A percentile compares a stretch with the other conserved stretches of the same genome.
phyloP scores from a whole-genome alignment of 2,888 invertebrate genomes.

The Cryptosula pallasiana region DNA sequence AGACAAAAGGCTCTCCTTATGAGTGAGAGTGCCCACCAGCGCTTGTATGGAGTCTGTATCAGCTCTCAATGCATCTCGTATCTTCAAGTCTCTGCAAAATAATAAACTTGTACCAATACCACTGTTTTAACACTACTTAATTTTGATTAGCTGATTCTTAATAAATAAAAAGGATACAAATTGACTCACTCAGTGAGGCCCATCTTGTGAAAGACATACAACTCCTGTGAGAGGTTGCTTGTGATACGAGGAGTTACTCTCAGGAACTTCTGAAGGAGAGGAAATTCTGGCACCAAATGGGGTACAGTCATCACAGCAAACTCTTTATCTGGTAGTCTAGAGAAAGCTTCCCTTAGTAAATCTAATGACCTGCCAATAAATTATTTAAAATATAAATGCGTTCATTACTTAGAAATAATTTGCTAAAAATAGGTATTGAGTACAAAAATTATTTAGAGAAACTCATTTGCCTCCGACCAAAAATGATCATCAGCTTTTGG shows the following conservation, averaged over 20 bases:
- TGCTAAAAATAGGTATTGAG: too few species aligned
- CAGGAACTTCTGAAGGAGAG: constrained; percentile 51
- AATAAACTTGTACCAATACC: too few species aligned
- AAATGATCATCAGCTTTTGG: too few species aligned
- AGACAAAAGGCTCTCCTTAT: constrained; percentile 40
- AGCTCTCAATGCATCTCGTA: constrained; percentile 36
- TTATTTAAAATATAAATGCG: background rate
- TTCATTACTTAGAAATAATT: too few species aligned
- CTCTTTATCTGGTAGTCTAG: constrained; percentile 45
- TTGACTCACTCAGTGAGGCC: constrained; percentile 47
- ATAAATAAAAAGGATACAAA: too few species aligned
- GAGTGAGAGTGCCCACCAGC: constrained; percentile 40
- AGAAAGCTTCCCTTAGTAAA: constrained; percentile 50
- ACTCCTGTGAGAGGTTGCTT: constrained; percentile 49
- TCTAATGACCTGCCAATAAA: constrained; percentile 45
- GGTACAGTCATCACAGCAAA: constrained; percentile 52
- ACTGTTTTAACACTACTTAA: too few species aligned
- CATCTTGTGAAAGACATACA: constrained; percentile 51
- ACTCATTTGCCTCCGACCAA: too few species aligned
- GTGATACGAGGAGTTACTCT: constrained; percentile 48
- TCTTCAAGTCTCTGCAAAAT: constrained; percentile 39
- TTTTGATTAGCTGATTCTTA: too few species aligned
- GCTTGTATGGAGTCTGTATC: constrained; percentile 39
- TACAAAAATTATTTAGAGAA: too few species aligned
- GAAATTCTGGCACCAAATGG: constrained; percentile 53